Evolutionary conservation across 1,140 invertebrate genomes (phyloP), one percentile per base, ranked within the genome.

Genomic region (Ylistrum balloti): DNA sequence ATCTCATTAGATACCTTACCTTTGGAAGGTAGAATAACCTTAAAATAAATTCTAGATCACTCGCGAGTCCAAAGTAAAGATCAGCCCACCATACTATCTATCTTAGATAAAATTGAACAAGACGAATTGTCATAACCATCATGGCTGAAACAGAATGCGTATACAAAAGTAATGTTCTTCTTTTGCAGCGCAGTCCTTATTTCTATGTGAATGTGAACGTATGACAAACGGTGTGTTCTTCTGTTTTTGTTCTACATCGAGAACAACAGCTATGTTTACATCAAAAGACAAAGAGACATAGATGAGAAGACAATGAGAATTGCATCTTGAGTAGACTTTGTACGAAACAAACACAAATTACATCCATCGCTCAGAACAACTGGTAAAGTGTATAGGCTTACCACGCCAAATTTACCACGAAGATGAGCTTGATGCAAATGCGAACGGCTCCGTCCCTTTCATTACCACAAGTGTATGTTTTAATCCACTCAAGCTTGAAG

Each of bases 331-430:
- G 56, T 28, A n/a, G 10, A 13, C 41, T 0, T 7, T 74, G n/a
- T 74, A 28, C 5, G 56, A 74, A 74, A n/a, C 17, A 74, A n/a
- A 74, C 56, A 74, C n/a, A 74, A 74, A 45, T 45, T 45, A 74
- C 56, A 28, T n/a, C 56, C 22, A 7, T 28, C 56, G 28, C n/a
- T 74, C 56, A 74, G n/a, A 1, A 74, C 5, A 22, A 7, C 13
- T 20, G 45, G 45, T 11, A 38, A 38, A 38, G 35, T 38, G 5
- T 45, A 45, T 28, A 74, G 22, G 56, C 17, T 7, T n/a, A n/a
- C 22, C 56, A 74, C 56, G 56, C 56, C 56, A 74, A 28, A 74
- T 74, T 74, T 74, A 74, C 56, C 56, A n/a, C n/a, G 56, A n/a
- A 74, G 56, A 74, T 74, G 56, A 74, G 13, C 56, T 74, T 74